A percentile compares a stretch with the other conserved stretches of the same genome.
phyloP scores from a whole-genome alignment of 2,797 vertebrate genomes.

The Enteromius trimaculatus region DNA sequence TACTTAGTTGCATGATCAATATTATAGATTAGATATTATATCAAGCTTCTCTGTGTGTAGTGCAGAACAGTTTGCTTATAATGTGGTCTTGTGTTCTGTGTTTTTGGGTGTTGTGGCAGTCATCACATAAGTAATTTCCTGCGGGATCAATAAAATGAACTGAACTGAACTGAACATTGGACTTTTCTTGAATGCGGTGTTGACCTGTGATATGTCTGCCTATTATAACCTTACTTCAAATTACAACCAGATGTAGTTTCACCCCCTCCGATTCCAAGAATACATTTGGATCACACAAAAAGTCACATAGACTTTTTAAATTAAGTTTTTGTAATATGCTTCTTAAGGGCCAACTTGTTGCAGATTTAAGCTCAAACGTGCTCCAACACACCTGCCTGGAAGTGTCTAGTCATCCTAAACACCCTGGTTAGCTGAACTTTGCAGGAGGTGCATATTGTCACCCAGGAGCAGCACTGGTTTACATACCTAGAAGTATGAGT shows the following conservation, averaged over 20 bases:
- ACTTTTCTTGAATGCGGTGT: not conserved
- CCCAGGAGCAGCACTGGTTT: not conserved
- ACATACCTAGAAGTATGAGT: not conserved
- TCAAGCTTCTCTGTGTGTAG: too few species aligned
- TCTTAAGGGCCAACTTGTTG: not conserved
- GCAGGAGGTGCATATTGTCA: not conserved
- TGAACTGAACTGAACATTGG: too few species aligned
- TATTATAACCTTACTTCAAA: not conserved
- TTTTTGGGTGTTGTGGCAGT: too few species aligned
- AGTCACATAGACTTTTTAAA: not conserved
- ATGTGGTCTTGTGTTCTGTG: too few species aligned
- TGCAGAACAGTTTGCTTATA: too few species aligned
- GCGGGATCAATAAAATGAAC: too few species aligned
- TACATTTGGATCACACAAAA: constrained; percentile 19
- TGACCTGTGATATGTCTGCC: not conserved
- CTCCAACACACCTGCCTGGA: not conserved
- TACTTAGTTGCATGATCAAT: too few species aligned
- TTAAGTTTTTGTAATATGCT: too few species aligned
- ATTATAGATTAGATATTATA: too few species aligned
- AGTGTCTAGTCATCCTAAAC: not conserved
- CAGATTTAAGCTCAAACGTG: constrained; percentile 3
- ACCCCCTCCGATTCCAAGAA: not conserved
- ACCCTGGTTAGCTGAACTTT: not conserved
- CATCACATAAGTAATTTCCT: too few species aligned
- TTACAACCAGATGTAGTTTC: not conserved